These are phyloP conservation scores for Eclectus roratus DNA, from an alignment of 2,113 vertebrate genomes.

Conservation along the genomic window DNA sequence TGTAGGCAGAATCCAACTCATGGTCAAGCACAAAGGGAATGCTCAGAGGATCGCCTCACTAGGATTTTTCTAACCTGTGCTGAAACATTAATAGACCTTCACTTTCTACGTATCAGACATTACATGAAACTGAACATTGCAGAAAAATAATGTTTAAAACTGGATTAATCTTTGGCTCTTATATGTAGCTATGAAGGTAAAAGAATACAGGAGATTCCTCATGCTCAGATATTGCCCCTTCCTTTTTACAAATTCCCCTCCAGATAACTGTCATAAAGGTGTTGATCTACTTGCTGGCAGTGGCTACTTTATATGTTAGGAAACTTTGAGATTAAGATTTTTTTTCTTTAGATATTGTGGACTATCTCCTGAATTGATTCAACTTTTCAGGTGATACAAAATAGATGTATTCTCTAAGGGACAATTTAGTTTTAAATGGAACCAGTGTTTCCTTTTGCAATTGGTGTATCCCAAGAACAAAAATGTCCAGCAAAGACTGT, in stretches of 20 bases:
- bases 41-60: background rate
- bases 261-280: background rate
- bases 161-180: background rate
- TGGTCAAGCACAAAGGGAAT: background rate
- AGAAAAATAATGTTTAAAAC: background rate
- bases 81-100: background rate
- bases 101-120: rapidly evolving
- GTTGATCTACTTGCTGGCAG: background rate
- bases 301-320: background rate
- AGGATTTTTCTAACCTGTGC: background rate
- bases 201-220: background rate
- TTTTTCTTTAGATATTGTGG: background rate
- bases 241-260: background rate
- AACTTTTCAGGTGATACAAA: background rate
- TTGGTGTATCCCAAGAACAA: background rate
- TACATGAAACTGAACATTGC: background rate
- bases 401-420: background rate
- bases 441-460: background rate
- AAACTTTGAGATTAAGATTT: background rate
- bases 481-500: background rate
- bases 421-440: background rate
- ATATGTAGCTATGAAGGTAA: background rate
- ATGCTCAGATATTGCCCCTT: background rate
- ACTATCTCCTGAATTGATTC: background rate
- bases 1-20: rapidly evolving